phyloP scores from a whole-genome alignment of 2,888 invertebrate genomes.

The Rotaria magnacalcarata region DNA sequence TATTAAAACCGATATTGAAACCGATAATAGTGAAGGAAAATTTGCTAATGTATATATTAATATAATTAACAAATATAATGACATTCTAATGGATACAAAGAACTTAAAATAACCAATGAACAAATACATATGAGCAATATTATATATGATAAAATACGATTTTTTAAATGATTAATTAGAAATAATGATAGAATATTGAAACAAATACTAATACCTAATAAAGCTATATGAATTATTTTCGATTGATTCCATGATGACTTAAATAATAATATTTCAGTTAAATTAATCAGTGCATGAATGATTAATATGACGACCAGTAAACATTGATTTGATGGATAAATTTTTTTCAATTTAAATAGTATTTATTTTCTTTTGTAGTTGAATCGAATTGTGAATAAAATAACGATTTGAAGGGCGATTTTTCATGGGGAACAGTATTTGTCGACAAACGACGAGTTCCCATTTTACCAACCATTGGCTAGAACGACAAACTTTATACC shows the following conservation, averaged over 20 bases:
- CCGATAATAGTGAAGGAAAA: background rate
- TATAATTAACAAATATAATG: background rate
- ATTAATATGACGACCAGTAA: background rate
- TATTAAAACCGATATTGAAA: background rate
- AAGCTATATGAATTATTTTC: background rate
- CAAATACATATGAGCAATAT: background rate
- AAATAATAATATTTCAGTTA: background rate
- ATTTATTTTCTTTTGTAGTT: background rate
- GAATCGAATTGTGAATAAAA: conserved; percentile 5
- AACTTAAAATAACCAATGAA: background rate
- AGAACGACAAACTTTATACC: conserved; percentile 11
- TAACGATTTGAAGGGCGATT: background rate
- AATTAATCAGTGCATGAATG: background rate
- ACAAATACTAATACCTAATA: background rate
- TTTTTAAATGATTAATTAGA: background rate
- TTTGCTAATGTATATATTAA: conserved; percentile 30
- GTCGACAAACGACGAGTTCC: background rate
- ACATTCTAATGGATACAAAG: background rate
- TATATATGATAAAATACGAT: background rate
- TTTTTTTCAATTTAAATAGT: background rate
- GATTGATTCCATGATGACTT: background rate
- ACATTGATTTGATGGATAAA: background rate
- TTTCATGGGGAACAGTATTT: background rate
- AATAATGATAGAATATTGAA: background rate
- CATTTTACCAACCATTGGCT: conserved; percentile 8